Base-by-base conservation (phyloP, 2,888 invertebrate species). In the Tachystola acroxantha region DNA sequence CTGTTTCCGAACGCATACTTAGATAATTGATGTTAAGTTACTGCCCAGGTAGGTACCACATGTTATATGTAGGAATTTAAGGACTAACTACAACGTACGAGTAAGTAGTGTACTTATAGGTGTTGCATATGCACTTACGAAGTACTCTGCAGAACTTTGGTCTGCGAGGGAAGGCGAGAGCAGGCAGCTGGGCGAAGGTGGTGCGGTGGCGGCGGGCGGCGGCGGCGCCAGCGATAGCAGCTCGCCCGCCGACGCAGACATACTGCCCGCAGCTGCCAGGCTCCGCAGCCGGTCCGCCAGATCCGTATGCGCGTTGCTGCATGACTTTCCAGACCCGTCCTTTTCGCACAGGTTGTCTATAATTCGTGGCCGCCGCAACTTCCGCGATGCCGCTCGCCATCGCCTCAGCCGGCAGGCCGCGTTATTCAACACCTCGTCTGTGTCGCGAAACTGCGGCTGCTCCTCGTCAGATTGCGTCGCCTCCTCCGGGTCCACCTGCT, bases 331-430 rank as follows among this genome's bases (percentile, higher is more conserved):
- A 5, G 48, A 42, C 33, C 66, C 57, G 2, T 71, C 70, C 39
- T 71, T 70, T 28, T 71, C 72, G 49, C 70, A 73, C 37, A 85
- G 69, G 45, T 89, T 88, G 55, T 89, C 86, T 33, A 88, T 88
- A 25, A 71, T 88, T 50, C 74, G 65, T 46, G 67, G 89, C 49
- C 70, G 80, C 1, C 85, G 78, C 22, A 89, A 67, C 51, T 88
- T 85, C 31, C 89, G 69, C 10, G 88, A 81, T 2, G 88, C 80
- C 30, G 88, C 88, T 24, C 87, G 81, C 73, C 88, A 86, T 31
- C 86, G 64, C 44, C 84, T 75, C 55, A 89, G 64, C 36, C 88
- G 75, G 47, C 88, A 82, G 22, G 82, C 87, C 1, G 82, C 84
- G 47, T 80, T 86, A 53, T 78, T 81, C 25, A 78, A 52, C 40